These are phyloP conservation scores for Brenthis daphne DNA, from an alignment of 2,888 invertebrate genomes.

Conservation along the genomic window DNA sequence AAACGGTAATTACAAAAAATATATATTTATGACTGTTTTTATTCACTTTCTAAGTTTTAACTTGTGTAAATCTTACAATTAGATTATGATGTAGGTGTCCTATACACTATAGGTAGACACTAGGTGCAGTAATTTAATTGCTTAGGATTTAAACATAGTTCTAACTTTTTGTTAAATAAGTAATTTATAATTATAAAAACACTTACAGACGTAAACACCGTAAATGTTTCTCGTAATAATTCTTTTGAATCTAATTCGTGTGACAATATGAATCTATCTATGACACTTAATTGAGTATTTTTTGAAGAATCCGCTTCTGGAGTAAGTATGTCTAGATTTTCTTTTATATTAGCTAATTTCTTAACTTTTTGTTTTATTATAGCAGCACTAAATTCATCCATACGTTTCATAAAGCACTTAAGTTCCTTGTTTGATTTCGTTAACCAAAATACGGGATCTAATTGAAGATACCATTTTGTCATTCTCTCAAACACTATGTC, in stretches of 20 bases:
- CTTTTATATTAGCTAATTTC: slow-evolving; percentile 46
- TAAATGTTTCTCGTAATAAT: slow-evolving; percentile 59
- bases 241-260: slow-evolving; percentile 53
- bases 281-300: slow-evolving; percentile 60
- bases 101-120: too few relatives aligned
- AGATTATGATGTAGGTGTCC: not conserved
- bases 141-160: not conserved
- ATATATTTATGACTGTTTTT: not conserved
- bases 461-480: slow-evolving; percentile 71
- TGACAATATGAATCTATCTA: slow-evolving; percentile 67
- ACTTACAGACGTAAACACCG: slow-evolving; percentile 70
- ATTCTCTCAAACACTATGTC: slow-evolving; percentile 61
- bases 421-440: slow-evolving; percentile 43
- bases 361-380: slow-evolving; percentile 51
- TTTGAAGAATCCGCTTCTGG: slow-evolving; percentile 50
- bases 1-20: not conserved
- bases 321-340: slow-evolving; percentile 46
- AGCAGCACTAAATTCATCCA: slow-evolving; percentile 44
- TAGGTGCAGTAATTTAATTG: not conserved
- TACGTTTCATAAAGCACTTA: slow-evolving; percentile 44
- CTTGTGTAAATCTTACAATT: not conserved
- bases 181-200: not conserved
- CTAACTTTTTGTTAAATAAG: not conserved
- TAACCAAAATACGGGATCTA: slow-evolving; percentile 61
- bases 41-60: not conserved